Conservation (phyloP, 2,113 vertebrate species). For the Chascanopsetta lugubris region DNA sequence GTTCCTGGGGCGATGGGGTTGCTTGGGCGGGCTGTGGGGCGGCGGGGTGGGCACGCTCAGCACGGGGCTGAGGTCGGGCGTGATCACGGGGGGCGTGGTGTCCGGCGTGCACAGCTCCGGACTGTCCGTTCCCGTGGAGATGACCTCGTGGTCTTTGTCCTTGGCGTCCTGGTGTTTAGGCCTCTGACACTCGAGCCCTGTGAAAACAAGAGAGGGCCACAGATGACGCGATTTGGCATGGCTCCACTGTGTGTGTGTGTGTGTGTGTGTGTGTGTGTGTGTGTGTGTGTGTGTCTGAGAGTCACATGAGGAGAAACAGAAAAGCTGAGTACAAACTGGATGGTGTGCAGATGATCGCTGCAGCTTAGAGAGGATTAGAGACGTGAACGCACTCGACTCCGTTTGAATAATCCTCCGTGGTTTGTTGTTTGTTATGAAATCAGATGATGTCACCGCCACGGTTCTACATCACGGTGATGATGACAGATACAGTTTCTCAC, state of each 20-base stretch:
- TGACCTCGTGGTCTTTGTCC: conserved; percentile 90
- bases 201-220: conserved; percentile 38
- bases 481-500: too few relatives aligned
- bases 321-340: conserved; percentile 14
- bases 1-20: conserved; percentile 84
- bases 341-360: conserved; percentile 9
- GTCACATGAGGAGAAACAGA: conserved; percentile 23
- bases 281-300: not conserved
- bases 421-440: conserved; percentile 30
- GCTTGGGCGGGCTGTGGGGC: conserved; percentile 80
- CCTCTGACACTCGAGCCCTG: conserved; percentile 93
- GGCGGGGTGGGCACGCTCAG: conserved; percentile 89
- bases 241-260: conserved; percentile 5
- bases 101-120: conserved; percentile 95
- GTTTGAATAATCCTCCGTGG: conserved; percentile 35
- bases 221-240: conserved; percentile 51
- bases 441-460: too few relatives aligned
- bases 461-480: too few relatives aligned
- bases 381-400: conserved; percentile 20
- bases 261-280: not conserved
- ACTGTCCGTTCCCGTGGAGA: conserved; percentile 93
- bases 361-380: conserved; percentile 24
- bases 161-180: conserved; percentile 89
- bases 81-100: conserved; percentile 92
- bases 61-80: conserved; percentile 91